A percentile compares a stretch with the other conserved stretches of the same genome.
Evolutionary conservation across 2,797 vertebrate genomes (phyloP).

Genomic region (Pipistrellus kuhlii): DNA sequence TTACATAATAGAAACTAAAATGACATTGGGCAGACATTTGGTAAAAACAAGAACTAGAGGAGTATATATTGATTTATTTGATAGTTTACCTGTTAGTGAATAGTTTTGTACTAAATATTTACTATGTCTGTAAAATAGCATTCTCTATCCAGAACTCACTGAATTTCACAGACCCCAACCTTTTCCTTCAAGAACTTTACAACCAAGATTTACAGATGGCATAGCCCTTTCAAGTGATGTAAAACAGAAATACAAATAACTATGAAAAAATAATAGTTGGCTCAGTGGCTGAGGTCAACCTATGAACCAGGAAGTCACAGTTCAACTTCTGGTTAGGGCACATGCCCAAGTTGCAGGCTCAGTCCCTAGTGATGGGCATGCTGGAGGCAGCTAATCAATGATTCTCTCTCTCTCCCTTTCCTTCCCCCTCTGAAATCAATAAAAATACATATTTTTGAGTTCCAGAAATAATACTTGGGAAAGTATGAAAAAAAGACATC

Average conservation of each 20-base stretch:
- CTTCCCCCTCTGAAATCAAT: no score
- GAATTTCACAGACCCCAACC: background rate
- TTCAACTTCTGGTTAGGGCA: no score
- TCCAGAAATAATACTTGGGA: background rate
- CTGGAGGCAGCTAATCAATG: no score
- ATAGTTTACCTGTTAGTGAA: background rate
- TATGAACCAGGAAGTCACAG: no score
- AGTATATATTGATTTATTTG: background rate
- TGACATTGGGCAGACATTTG: background rate
- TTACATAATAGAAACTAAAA: background rate
- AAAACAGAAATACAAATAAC: background rate
- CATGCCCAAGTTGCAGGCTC: no score
- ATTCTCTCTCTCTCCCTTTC: no score
- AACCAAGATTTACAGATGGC: background rate
- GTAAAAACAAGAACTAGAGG: background rate
- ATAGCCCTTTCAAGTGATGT: background rate
- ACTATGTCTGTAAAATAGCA: background rate
- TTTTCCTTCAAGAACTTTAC: background rate
- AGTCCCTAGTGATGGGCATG: no score
- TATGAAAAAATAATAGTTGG: background rate
- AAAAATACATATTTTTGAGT: no score
- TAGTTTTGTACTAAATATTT: background rate
- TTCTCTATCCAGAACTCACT: background rate
- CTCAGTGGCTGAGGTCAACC: no score
- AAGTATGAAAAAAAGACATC: background rate